Conservation (phyloP, 2,888 invertebrate species). For the Drosophila rellima region DNA sequence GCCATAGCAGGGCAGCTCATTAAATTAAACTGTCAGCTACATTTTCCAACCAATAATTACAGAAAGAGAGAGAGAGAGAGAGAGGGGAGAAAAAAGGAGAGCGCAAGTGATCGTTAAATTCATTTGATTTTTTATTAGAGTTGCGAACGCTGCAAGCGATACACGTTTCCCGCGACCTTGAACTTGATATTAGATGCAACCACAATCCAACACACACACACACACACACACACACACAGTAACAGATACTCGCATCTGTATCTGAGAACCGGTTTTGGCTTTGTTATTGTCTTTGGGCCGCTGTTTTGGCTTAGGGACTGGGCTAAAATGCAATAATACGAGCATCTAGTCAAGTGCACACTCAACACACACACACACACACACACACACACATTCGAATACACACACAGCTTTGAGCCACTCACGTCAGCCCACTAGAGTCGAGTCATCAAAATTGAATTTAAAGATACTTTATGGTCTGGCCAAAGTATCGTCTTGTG, state of each 20-base stretch:
- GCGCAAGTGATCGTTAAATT: conserved; percentile 13
- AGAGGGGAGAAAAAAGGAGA: neutral
- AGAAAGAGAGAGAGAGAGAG: neutral
- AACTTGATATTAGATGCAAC: conserved; percentile 84
- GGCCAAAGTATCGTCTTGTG: conserved; percentile 18
- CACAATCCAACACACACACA: conserved; percentile 29
- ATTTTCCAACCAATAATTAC: conserved; percentile 33
- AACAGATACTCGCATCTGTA: conserved; percentile 28
- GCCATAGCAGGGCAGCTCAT: conserved; percentile 23
- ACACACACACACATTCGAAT: neutral
- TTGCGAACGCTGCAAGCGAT: conserved; percentile 53
- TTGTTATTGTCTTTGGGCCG: conserved; percentile 31
- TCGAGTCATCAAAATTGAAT: conserved; percentile 69
- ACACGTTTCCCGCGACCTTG: conserved; percentile 76
- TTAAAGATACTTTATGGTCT: conserved; percentile 58
- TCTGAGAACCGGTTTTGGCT: conserved; percentile 62
- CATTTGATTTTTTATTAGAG: conserved; percentile 59
- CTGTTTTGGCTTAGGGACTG: conserved; percentile 34
- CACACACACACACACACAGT: no score
- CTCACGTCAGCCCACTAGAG: conserved; percentile 8
- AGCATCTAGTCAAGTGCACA: conserved; percentile 42
- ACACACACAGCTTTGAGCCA: conserved; percentile 7
- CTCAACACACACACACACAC: conserved; percentile 19
- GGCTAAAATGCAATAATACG: conserved; percentile 42
- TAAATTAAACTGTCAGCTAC: conserved; percentile 38